Percentiles rank a stretch among this genome's conserved stretches.
These are phyloP conservation scores for Leptinotarsa peninsularis DNA, from an alignment of 2,888 invertebrate species.

Conservation along the genomic window DNA sequence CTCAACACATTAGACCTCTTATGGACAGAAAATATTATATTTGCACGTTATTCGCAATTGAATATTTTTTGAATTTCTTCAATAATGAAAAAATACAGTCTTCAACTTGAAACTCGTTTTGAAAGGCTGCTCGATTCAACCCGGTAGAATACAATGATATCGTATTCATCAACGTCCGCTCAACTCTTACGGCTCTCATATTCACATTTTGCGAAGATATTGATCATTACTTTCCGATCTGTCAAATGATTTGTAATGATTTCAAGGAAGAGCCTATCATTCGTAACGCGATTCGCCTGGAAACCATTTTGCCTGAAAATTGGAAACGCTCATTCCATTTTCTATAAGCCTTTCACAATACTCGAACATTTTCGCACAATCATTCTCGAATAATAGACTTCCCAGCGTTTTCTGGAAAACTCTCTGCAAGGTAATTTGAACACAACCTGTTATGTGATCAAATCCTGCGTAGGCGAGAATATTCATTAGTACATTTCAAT, in stretches of 20 bases:
- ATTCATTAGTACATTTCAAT: neutral
- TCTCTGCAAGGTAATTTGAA: conserved; percentile 4
- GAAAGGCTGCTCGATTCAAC: too few relatives aligned
- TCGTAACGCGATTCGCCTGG: neutral
- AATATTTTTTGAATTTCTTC: too few relatives aligned
- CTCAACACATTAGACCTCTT: too few relatives aligned
- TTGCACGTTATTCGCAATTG: too few relatives aligned
- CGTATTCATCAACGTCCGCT: too few relatives aligned
- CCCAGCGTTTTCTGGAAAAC: conserved; percentile 6
- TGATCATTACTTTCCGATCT: too few relatives aligned
- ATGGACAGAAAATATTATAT: too few relatives aligned
- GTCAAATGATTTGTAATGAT: neutral
- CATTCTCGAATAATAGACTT: conserved; percentile 5
- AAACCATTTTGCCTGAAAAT: neutral
- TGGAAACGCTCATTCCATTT: neutral
- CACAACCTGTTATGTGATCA: neutral
- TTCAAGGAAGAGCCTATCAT: neutral
- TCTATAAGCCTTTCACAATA: neutral
- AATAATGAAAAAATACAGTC: too few relatives aligned
- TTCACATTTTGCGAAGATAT: too few relatives aligned
- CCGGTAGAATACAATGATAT: too few relatives aligned
- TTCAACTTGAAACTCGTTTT: too few relatives aligned
- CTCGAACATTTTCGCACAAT: neutral
- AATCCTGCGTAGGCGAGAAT: neutral
- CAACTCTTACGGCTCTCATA: too few relatives aligned